Evolutionary conservation across 1,140 invertebrate genomes (phyloP).

Genomic region (Diabrotica virgifera): DNA sequence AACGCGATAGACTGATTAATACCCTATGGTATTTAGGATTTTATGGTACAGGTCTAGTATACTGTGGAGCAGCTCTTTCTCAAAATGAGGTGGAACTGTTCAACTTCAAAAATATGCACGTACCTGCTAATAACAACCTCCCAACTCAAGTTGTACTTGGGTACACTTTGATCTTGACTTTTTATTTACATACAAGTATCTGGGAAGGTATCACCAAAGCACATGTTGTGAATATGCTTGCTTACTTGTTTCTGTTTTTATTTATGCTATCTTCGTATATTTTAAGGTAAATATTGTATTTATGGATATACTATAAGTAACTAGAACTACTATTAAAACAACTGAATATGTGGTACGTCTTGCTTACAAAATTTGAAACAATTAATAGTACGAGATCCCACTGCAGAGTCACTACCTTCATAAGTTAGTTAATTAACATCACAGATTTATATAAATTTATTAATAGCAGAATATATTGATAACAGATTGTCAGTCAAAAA

Average conservation of each 20-base stretch:
- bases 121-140: constrained; percentile 10
- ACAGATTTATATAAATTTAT: too few relatives aligned
- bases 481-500: too few relatives aligned
- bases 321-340: not conserved
- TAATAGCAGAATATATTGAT: too few relatives aligned
- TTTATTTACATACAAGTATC: constrained; percentile 18
- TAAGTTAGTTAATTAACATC: too few relatives aligned
- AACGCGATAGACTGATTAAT: constrained; percentile 17
- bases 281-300: constrained; percentile 21
- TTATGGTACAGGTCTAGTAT: constrained; percentile 22
- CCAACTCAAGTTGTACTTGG: constrained; percentile 22
- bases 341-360: too few relatives aligned
- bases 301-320: constrained; percentile 5
- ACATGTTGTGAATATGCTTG: constrained; percentile 4
- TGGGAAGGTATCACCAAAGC: constrained; percentile 19
- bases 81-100: constrained; percentile 23
- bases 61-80: constrained; percentile 22
- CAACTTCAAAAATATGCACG: constrained; percentile 21
- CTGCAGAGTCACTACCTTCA: too few relatives aligned
- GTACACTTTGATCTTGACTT: constrained; percentile 21
- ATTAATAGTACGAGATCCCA: too few relatives aligned
- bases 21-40: constrained; percentile 29
- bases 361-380: too few relatives aligned
- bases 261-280: constrained; percentile 24
- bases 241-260: constrained; percentile 16